Conservation (phyloP, 2,113 vertebrate species). For the Ciconia stormi region DNA sequence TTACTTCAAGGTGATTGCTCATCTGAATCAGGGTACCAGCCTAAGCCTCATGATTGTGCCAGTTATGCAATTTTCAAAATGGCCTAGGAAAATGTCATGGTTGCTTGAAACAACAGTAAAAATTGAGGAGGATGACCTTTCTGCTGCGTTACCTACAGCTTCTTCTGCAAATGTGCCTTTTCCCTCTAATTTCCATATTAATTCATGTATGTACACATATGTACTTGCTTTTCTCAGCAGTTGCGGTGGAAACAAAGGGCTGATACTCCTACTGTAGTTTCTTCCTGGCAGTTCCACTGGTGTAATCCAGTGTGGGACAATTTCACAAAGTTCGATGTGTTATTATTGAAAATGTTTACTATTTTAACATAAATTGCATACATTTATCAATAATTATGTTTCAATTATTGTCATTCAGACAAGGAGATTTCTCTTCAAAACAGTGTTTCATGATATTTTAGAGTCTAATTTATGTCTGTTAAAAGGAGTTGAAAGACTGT, state of each 20-base stretch:
- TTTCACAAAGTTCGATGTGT: background rate
- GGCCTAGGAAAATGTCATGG: slow-evolving; percentile 36
- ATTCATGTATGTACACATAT: background rate
- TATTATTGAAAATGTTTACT: background rate
- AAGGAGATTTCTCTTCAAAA: background rate
- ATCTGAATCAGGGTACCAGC: background rate
- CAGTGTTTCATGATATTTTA: background rate
- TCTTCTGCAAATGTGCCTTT: background rate
- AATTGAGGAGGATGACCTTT: slow-evolving; percentile 16
- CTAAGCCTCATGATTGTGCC: background rate
- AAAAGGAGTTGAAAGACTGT: background rate
- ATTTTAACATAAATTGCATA: background rate
- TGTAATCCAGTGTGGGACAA: background rate
- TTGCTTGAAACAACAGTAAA: slow-evolving; percentile 28
- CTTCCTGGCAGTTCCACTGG: background rate
- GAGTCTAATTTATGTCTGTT: background rate
- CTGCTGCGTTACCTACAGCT: background rate
- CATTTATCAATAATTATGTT: background rate
- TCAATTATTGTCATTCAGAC: background rate
- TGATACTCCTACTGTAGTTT: background rate
- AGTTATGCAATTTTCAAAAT: slow-evolving; percentile 12
- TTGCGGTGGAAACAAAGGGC: background rate
- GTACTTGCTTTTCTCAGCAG: background rate
- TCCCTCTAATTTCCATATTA: background rate
- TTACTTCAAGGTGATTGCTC: background rate